Evolutionary conservation across 2,113 vertebrate species (phyloP).

Genomic region (zebrafish (Danio rerio)): DNA sequence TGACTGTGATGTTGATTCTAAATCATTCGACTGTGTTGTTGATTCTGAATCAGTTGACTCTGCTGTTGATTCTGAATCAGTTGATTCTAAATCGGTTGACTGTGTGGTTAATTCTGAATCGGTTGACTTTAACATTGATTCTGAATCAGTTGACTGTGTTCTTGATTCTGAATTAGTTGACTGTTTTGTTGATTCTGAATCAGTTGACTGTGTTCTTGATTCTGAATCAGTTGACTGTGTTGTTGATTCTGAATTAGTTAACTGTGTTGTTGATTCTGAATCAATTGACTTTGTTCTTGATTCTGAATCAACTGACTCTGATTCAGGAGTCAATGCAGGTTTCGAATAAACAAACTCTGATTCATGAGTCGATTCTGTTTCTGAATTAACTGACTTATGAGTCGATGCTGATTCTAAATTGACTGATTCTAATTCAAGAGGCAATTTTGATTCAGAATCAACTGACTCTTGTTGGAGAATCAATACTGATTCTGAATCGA

Average conservation of each 20-base stretch:
- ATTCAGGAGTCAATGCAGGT: background rate
- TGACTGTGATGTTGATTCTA: background rate
- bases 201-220: background rate
- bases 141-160: background rate
- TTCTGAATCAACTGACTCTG: background rate
- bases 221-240: background rate
- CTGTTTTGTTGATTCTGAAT: background rate
- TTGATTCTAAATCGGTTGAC: background rate
- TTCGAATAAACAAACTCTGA: background rate
- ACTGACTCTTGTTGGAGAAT: fast-evolving
- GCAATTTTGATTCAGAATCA: background rate
- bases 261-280: background rate
- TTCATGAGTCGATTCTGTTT: background rate
- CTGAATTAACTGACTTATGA: background rate
- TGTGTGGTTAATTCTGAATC: background rate
- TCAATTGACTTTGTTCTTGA: background rate
- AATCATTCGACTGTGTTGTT: background rate
- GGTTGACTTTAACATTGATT: background rate
- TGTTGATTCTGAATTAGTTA: background rate
- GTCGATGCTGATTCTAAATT: background rate
- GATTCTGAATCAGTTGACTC: background rate
- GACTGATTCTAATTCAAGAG: fast-evolving
- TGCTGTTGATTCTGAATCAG: background rate
- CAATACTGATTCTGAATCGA: background rate
- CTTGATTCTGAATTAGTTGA: background rate